Evolutionary conservation across 1,140 invertebrate species (phyloP), one percentile per base, ranked within the genome.

Genomic region (Rhyzopertha dominica): DNA sequence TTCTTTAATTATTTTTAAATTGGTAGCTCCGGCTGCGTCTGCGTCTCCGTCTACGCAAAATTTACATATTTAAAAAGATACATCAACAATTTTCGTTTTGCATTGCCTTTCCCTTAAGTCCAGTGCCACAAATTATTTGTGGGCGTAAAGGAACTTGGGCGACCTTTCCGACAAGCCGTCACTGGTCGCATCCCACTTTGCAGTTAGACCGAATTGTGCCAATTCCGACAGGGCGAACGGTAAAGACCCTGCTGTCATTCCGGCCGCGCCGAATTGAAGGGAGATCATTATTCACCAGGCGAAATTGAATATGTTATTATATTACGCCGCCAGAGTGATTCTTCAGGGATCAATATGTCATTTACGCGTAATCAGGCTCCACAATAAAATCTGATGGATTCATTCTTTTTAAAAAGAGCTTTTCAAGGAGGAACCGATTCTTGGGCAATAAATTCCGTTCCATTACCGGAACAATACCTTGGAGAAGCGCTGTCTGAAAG

Each of bases 381-480:
- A 40, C 40, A 47, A 37, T 39, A 31, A 47, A 47, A 47, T 47
- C 35, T 23, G 30, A 47, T 39, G 24, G 44, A 39, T 35, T 32
- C 38, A 45, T 37, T 45, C 30, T 45, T 40, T 40, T 28, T 40
- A 29, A 25, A 7, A 40, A 37, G 32, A 45, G 36, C 38, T 37
- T 25, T 28, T 26, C 29, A 18, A 40, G n/a, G 28, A 31, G 31
- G 5, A 31, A 35, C 22, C 42, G 13, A 28, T 25, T 29, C 32
- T 16, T 22, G n/a, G 8, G 23, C 39, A 19, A 48, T 48, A 39
- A 48, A 48, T 35, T 43, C 38, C 16, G 34, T 16, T 36, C 34
- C 39, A 48, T 48, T 43, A 48, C 26, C 19, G 26, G n/a, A 48
- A 48, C 46, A 48, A 48, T 43, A 38, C 46, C 31, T 43, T 34